Conservation (phyloP, 2,113 vertebrate species). For the Jaculus jaculus region DNA sequence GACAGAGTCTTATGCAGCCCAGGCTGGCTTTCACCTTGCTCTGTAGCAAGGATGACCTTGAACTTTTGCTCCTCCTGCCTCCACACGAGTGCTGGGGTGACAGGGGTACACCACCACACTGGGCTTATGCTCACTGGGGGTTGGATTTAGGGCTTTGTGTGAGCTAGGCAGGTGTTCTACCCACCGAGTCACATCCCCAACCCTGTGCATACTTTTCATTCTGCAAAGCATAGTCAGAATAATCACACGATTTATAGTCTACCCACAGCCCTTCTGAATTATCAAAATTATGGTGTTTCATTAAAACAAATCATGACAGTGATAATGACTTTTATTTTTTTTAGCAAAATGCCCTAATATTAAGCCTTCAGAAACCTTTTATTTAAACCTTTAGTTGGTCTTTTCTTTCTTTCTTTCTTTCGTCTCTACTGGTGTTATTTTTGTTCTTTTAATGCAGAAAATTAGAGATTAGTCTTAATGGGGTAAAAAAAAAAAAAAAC, state of each 20-base stretch:
- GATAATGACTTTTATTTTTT: not conserved
- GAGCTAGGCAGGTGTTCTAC: not conserved
- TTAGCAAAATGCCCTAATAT: not conserved
- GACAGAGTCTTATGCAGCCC: too few relatives aligned
- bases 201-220: not conserved
- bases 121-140: not conserved
- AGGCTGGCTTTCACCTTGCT: not conserved
- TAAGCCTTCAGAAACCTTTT: slow-evolving; percentile 38
- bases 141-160: not conserved
- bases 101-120: not conserved
- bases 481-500: slow-evolving; percentile 10
- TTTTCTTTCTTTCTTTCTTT: too few relatives aligned
- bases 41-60: too few relatives aligned
- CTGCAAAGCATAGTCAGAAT: slow-evolving; percentile 18
- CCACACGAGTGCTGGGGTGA: not conserved
- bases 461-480: not conserved
- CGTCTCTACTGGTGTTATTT: not conserved
- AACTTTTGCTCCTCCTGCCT: not conserved
- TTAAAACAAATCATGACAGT: not conserved
- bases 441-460: slow-evolving; percentile 47
- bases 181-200: not conserved
- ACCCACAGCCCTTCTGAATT: not conserved
- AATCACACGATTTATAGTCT: not conserved
- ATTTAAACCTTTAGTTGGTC: slow-evolving; percentile 13
- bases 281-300: not conserved